Conservation (phyloP, 2,113 vertebrate species). For the Porphyrio hochstetteri region DNA sequence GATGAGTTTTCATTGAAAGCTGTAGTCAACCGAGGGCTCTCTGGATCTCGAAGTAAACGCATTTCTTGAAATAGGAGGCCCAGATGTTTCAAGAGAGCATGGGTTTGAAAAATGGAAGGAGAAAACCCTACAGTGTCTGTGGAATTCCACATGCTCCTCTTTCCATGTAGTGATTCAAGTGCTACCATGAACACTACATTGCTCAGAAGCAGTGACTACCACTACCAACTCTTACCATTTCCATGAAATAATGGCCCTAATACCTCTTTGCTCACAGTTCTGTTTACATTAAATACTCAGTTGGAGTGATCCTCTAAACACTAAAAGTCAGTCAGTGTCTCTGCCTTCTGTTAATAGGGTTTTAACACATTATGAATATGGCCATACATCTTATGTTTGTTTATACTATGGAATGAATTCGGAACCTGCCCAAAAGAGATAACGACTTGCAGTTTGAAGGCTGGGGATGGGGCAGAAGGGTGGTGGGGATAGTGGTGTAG, state of each 20-base stretch:
- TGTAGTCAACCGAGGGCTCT: background rate
- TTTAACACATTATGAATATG: slow-evolving; percentile 16
- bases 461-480: background rate
- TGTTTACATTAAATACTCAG: slow-evolving; percentile 8
- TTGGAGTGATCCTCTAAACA: background rate
- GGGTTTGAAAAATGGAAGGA: background rate
- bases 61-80: background rate
- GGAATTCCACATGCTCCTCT: background rate
- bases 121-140: background rate
- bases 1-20: background rate
- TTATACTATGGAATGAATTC: slow-evolving; percentile 22
- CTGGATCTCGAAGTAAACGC: background rate
- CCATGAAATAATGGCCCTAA: background rate
- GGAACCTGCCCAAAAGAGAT: slow-evolving; percentile 62
- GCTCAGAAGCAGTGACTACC: background rate
- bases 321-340: background rate
- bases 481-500: background rate
- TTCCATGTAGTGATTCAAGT: background rate
- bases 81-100: background rate
- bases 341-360: background rate
- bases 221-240: background rate
- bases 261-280: background rate
- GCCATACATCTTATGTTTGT: slow-evolving; percentile 43
- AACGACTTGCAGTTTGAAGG: slow-evolving; percentile 69
- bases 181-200: background rate